Evolutionary conservation across 2,113 vertebrate genomes (phyloP), one percentile per base, ranked within the genome.

Genomic region (Oxyruncus cristatus): DNA sequence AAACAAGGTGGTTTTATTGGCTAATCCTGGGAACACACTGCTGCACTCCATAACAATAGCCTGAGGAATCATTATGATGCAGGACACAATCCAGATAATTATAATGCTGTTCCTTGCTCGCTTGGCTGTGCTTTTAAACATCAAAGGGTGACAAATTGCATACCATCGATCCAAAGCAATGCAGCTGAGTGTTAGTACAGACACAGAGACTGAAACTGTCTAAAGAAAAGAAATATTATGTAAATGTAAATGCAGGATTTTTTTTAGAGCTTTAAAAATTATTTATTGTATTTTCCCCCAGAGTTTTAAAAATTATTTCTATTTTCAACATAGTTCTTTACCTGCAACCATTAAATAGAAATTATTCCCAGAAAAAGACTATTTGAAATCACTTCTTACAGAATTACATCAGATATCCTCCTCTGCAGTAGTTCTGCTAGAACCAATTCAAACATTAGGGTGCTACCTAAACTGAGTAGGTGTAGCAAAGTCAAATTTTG

Each of bases 161-260:
- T 99, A 99, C 99, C 99, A 99, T 73, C 99, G 98, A 97, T 99
- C 99, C 97, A 99, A 98, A 83, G 99, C 99, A 30, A 99, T 99
- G 97, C 99, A 99, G 96, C 99, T 99, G 85, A 99, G 98, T 2
- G 99, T 99, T 80, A 99, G 97, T 20, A 99, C 99, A 27, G 99
- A 99, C 68, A 99, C 99, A 17, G 99, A 99, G 55, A 99, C 99
- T 1, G 99, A 99, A 95, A 99, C 99, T 8, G 99, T 99, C 99
- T 99, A 95, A 74, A 73, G 80, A 89, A 91, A 93, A 56, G 75
- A 61, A 96, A 90, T 52, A 91, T 6, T 49, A 35, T 20, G 30
- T 44, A 81, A 67, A 65, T 59, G 18, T 24, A 52, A 89, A 85
- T 15, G 17, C 23, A 66, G 14, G 32, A 3, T 26, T 78, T 84